These are phyloP conservation scores for Brachynemurus nebulosus DNA, from an alignment of 2,888 invertebrate genomes.

Conservation along the genomic window DNA sequence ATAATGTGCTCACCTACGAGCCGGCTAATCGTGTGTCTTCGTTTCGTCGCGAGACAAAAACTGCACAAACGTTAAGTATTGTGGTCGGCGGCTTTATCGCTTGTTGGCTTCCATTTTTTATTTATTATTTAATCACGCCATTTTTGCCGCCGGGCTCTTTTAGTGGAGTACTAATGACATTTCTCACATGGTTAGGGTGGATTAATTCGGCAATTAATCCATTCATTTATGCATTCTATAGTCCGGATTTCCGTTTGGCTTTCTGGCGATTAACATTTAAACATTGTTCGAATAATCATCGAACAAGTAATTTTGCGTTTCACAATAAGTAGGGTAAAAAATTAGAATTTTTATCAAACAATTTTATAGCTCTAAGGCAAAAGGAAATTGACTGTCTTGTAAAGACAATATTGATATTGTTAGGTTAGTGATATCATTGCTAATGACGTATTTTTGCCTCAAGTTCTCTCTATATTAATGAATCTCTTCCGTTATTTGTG, in stretches of 20 bases:
- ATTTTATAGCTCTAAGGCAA: too few species aligned
- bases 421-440: too few species aligned
- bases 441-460: too few species aligned
- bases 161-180: conserved; percentile 50
- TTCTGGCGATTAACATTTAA: conserved; percentile 72
- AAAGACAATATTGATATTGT: too few species aligned
- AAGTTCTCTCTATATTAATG: too few species aligned
- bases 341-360: too few species aligned
- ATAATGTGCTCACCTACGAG: conserved; percentile 38
- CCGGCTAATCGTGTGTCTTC: conserved; percentile 45
- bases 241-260: conserved; percentile 72
- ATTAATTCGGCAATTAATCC: conserved; percentile 83
- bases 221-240: conserved; percentile 82
- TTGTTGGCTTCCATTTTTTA: conserved; percentile 81
- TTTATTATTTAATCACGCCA: conserved; percentile 67
- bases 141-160: conserved; percentile 52
- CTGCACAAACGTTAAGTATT: conserved; percentile 73
- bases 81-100: conserved; percentile 80
- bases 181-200: conserved; percentile 80
- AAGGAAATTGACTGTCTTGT: too few species aligned
- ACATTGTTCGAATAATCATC: conserved; percentile 40
- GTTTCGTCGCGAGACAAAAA: conserved; percentile 68
- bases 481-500: too few species aligned
- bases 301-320: conserved; percentile 26
- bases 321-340: conserved; percentile 29